phyloP scores from a whole-genome alignment of 2,888 invertebrate genomes.

The Chrysolina americana region DNA sequence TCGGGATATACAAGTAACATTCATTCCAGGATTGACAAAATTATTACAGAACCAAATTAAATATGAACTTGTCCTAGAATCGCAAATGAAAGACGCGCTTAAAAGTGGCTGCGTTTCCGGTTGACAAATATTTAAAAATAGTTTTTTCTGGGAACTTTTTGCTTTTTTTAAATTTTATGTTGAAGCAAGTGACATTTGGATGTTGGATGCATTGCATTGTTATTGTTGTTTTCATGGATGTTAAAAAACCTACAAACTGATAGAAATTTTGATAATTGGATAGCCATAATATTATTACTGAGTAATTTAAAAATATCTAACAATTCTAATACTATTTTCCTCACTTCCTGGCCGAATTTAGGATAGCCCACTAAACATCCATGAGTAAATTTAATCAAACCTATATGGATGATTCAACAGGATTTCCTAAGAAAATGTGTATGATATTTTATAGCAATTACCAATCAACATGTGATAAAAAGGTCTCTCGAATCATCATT shows the following conservation, averaged over 20 bases:
- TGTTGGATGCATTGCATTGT: no score
- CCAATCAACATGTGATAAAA: slow-evolving; percentile 35
- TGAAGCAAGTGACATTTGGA: slow-evolving; percentile 17
- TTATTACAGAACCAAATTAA: no score
- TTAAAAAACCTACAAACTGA: slow-evolving; percentile 42
- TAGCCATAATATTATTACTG: slow-evolving; percentile 36
- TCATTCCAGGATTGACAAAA: no score
- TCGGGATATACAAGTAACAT: no score
- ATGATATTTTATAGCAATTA: slow-evolving; percentile 28
- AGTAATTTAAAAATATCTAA: slow-evolving; percentile 26
- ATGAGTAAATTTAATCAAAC: slow-evolving; percentile 32
- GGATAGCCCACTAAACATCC: neutral
- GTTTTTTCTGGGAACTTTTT: no score
- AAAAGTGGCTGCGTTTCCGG: no score
- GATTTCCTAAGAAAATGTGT: slow-evolving; percentile 38
- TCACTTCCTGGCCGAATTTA: slow-evolving; percentile 1
- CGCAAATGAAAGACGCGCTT: no score
- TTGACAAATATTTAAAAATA: no score
- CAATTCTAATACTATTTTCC: neutral
- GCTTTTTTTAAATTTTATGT: neutral
- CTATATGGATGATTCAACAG: slow-evolving; percentile 41
- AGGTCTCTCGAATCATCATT: slow-evolving; percentile 32
- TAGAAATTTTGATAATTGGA: slow-evolving; percentile 30
- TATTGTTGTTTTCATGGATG: slow-evolving; percentile 62
- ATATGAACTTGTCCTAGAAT: no score